Conservation (phyloP, 2,797 vertebrate species). For the Xiphophorus birchmanni region DNA sequence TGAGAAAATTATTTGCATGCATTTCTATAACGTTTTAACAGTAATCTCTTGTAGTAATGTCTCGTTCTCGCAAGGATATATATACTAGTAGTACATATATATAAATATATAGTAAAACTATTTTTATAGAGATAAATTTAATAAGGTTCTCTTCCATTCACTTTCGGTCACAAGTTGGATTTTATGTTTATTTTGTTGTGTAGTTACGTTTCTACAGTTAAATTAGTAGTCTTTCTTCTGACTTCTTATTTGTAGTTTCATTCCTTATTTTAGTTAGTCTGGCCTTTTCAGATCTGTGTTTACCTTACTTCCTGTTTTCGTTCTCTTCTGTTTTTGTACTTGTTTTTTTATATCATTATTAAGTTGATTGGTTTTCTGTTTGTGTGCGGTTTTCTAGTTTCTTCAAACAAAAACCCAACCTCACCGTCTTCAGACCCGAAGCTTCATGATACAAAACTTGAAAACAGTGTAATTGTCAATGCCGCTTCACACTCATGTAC, state of each 20-base stretch:
- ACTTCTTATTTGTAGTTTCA: not conserved
- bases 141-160: too few relatives aligned
- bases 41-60: not conserved
- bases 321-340: not conserved
- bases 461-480: too few relatives aligned
- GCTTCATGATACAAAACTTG: too few relatives aligned
- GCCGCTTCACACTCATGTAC: too few relatives aligned
- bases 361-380: not conserved
- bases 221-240: not conserved
- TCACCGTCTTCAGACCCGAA: too few relatives aligned
- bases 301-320: not conserved
- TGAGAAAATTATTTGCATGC: not conserved
- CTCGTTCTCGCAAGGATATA: not conserved
- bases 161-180: too few relatives aligned
- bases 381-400: not conserved
- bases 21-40: not conserved
- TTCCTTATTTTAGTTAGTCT: not conserved
- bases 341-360: not conserved
- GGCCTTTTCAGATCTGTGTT: not conserved
- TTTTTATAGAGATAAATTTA: too few relatives aligned
- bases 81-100: too few relatives aligned
- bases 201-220: not conserved
- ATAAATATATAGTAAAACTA: too few relatives aligned
- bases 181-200: not conserved
- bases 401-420: too few relatives aligned